Evolutionary conservation across 2,113 vertebrate genomes (phyloP), one percentile per base, ranked within the genome.

Genomic region (Leucoraja erinaceus): DNA sequence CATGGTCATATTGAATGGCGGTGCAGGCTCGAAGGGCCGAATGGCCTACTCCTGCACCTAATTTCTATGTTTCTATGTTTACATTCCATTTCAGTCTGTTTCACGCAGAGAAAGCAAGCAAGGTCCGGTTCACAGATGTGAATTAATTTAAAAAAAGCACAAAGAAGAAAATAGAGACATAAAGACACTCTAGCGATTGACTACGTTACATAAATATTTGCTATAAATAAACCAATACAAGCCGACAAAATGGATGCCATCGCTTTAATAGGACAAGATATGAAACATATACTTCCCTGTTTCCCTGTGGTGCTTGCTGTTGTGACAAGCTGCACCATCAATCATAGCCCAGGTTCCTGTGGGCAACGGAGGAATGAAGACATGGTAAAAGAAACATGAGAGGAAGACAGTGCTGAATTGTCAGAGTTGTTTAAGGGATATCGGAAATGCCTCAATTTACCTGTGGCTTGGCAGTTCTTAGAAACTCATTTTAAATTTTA

Each of bases 231-330:
- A 91, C 66, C 66, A 91, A 91, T 54, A 72, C 90, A 28, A 72
- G 90, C 63, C 18, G 38, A 74, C 59, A 91, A 72, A 91, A 91
- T 72, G 31, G 90, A 91, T 91, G 66, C 68, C 33, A 54, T 47
- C 8, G 18, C 33, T 91, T 72, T 91, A 91, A 91, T 91, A 91
- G 90, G 90, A 91, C 20, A n/a, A 91, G 88, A 72, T 72, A 47
- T 91, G 88, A 91, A 91, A 72, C 63, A 72, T 72, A 28, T 68
- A 54, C 90, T 47, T 91, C 66, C 18, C 33, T 72, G 33, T 91
- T 22, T 72, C 90, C 90, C 90, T 22, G 31, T 72, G 68, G 90
- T 74, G 90, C 54, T 91, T 54, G 31, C 90, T 22, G 33, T 72
- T 91, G 90, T 91, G 90, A 72, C 90, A 91, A 72, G 38, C 38